These are phyloP conservation scores for Lepisosteus oculatus DNA, from an alignment of 2,113 vertebrate species.

Conservation along the genomic window DNA sequence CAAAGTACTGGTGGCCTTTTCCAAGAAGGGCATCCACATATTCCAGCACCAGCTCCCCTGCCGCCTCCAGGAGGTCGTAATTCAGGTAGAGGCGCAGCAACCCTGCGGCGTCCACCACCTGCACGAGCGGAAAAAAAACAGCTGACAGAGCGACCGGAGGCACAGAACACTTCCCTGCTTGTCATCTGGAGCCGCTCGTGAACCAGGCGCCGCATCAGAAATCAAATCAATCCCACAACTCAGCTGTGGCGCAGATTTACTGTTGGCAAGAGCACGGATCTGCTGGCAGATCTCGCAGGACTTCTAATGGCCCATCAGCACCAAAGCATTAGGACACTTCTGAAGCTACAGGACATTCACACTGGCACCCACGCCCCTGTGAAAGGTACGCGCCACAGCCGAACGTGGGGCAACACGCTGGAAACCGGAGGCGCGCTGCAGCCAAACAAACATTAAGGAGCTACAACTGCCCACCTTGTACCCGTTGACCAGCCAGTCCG, in stretches of 20 bases:
- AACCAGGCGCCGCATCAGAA: neutral
- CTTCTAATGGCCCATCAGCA: no score
- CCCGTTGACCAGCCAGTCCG: constrained; percentile 86
- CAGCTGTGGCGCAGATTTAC: neutral
- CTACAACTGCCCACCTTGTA: constrained; percentile 75
- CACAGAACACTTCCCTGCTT: neutral
- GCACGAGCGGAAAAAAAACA: constrained; percentile 1
- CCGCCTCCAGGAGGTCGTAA: constrained; percentile 84
- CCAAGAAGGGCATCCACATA: constrained; percentile 86
- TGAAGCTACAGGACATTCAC: no score
- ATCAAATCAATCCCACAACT: neutral
- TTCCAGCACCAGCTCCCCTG: constrained; percentile 84
- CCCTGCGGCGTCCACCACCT: constrained; percentile 80
- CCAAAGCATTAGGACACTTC: no score
- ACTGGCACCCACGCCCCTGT: no score
- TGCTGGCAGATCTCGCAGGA: no score
- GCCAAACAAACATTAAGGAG: no score
- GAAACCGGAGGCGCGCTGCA: neutral
- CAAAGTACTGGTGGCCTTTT: constrained; percentile 88
- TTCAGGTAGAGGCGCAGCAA: constrained; percentile 88
- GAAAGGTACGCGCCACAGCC: neutral
- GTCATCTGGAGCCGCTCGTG: neutral
- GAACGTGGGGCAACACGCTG: neutral
- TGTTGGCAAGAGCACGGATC: no score
- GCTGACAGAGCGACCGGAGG: neutral